phyloP scores from a whole-genome alignment of 2,113 vertebrate genomes.

The Larimichthys crocea region DNA sequence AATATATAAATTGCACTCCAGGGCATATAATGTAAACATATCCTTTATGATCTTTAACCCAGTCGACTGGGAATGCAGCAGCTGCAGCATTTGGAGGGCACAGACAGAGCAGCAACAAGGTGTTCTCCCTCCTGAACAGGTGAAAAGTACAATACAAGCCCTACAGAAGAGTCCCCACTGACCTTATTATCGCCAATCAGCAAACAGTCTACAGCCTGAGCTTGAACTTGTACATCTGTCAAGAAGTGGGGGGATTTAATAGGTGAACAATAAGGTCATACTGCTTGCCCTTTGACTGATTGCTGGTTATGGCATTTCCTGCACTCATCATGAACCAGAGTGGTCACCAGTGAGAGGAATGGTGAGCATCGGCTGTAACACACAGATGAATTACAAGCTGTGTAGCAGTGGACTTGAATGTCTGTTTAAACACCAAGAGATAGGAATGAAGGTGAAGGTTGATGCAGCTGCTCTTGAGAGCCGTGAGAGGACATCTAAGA shows the following conservation, averaged over 20 bases:
- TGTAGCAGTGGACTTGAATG: neutral
- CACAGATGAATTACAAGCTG: neutral
- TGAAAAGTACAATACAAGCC: slow-evolving; percentile 15
- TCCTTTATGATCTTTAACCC: slow-evolving; percentile 6
- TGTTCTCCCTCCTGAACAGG: slow-evolving; percentile 17
- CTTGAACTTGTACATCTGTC: slow-evolving; percentile 55
- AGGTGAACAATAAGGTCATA: slow-evolving; percentile 45
- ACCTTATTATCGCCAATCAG: slow-evolving; percentile 47
- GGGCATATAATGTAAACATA: neutral
- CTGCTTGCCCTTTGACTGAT: slow-evolving; percentile 31
- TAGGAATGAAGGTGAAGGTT: slow-evolving; percentile 47
- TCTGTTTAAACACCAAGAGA: slow-evolving; percentile 36
- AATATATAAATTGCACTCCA: neutral
- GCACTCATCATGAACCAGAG: neutral
- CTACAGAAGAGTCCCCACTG: slow-evolving; percentile 20
- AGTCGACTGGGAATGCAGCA: neutral
- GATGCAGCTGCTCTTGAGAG: slow-evolving; percentile 20
- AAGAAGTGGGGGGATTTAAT: slow-evolving; percentile 33
- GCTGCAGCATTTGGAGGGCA: slow-evolving; percentile 14
- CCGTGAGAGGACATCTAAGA: slow-evolving; percentile 2
- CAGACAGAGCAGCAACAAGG: slow-evolving; percentile 6
- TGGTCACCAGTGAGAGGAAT: neutral
- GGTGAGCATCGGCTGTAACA: neutral
- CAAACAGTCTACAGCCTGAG: slow-evolving; percentile 30
- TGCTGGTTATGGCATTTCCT: neutral